Evolutionary conservation across 2,888 invertebrate genomes (phyloP).

Genomic region (Seira musarum): DNA sequence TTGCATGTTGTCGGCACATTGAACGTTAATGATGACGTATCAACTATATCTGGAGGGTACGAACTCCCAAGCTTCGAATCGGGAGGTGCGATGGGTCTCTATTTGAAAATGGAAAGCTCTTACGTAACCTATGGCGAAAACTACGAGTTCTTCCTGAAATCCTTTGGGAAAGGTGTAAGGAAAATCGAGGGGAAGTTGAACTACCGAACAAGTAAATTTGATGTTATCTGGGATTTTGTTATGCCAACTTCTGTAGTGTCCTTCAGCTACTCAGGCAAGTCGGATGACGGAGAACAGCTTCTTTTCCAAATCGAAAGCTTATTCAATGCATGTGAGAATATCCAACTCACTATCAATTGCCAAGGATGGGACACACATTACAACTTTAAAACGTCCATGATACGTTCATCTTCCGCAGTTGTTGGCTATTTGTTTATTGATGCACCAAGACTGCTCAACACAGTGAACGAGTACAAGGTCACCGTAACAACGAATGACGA

Average conservation of each 20-base stretch:
- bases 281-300: conserved; percentile 40
- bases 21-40: conserved; percentile 44
- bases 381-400: conserved; percentile 37
- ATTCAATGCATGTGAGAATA: conserved; percentile 22
- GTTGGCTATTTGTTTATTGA: conserved; percentile 49
- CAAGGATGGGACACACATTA: conserved; percentile 50
- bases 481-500: conserved; percentile 41
- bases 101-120: conserved; percentile 51
- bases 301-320: conserved; percentile 44
- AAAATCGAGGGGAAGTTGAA: conserved; percentile 59
- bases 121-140: conserved; percentile 41
- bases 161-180: conserved; percentile 25
- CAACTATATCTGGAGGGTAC: conserved; percentile 60
- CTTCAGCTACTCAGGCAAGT: conserved; percentile 28
- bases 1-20: conserved; percentile 38
- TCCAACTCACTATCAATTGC: conserved; percentile 37
- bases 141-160: conserved; percentile 46
- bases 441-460: conserved; percentile 47
- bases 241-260: conserved; percentile 43
- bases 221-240: conserved; percentile 47
- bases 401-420: neutral
- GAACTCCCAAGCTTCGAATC: conserved; percentile 55
- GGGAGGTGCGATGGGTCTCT: conserved; percentile 30
- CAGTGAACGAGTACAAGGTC: conserved; percentile 53
- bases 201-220: conserved; percentile 36